These are phyloP conservation scores for Pungitius pungitius DNA, from an alignment of 2,113 vertebrate genomes.

Conservation along the genomic window DNA sequence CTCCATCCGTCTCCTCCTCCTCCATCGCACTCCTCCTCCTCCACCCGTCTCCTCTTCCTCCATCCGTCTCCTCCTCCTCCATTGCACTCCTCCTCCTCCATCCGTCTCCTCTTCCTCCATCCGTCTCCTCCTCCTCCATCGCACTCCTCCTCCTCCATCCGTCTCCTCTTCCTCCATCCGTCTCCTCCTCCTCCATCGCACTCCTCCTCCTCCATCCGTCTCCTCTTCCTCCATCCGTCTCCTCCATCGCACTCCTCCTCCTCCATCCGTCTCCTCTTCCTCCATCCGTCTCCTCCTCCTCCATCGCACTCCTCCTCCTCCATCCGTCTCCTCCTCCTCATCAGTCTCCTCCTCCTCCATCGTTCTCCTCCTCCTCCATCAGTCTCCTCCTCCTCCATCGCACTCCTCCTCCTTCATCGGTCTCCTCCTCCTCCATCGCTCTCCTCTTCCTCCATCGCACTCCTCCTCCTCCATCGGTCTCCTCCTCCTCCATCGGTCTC, in stretches of 20 bases:
- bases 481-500: not conserved
- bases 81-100: not conserved
- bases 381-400: too few species aligned
- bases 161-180: too few species aligned
- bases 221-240: not conserved
- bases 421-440: not conserved
- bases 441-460: too few species aligned
- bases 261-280: not conserved
- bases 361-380: not conserved
- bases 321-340: too few species aligned
- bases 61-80: not conserved
- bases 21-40: not conserved
- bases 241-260: too few species aligned
- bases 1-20: too few species aligned
- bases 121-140: not conserved
- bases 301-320: too few species aligned
- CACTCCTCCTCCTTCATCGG: not conserved
- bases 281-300: too few species aligned
- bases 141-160: not conserved
- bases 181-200: not conserved
- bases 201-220: not conserved
- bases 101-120: too few species aligned
- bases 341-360: conserved; percentile 4
- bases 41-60: too few species aligned
- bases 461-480: not conserved